These are phyloP conservation scores for Drosophila littoralis DNA, from an alignment of 1,140 invertebrate species.

Conservation along the genomic window DNA sequence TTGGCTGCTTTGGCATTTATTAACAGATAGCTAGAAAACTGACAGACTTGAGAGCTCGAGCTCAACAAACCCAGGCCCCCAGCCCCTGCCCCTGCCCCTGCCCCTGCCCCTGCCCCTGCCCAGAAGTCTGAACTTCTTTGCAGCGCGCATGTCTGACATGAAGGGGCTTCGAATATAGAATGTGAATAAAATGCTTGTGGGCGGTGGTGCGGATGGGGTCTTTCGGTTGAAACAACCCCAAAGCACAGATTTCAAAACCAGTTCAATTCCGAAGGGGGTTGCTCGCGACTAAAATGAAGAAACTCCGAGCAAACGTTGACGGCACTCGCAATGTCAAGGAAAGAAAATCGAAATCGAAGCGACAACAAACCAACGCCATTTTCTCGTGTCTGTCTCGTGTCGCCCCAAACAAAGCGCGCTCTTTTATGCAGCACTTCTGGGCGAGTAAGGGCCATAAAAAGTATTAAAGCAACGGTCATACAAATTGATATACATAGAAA, in stretches of 20 bases:
- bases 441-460: constrained; percentile 49
- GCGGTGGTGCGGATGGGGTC: constrained; percentile 21
- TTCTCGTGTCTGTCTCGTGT: constrained; percentile 34
- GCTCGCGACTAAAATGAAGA: constrained; percentile 71
- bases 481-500: constrained; percentile 41
- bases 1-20: constrained; percentile 55
- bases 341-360: constrained; percentile 48
- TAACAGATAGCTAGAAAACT: constrained; percentile 64
- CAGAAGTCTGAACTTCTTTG: constrained; percentile 46
- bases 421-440: constrained; percentile 36
- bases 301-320: constrained; percentile 53
- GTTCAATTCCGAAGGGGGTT: constrained; percentile 61
- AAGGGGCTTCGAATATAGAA: constrained; percentile 55
- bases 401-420: constrained; percentile 54
- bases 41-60: constrained; percentile 28
- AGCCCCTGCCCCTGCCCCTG: constrained; percentile 4
- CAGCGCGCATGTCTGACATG: constrained; percentile 74
- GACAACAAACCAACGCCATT: constrained; percentile 63
- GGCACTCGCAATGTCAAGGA: constrained; percentile 75
- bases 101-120: too few species aligned
- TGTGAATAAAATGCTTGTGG: constrained; percentile 48
- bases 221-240: constrained; percentile 69
- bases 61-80: constrained; percentile 50
- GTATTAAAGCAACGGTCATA: constrained; percentile 63
- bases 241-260: constrained; percentile 77